Conservation (phyloP, 2,113 vertebrate species). For the Deroptyus accipitrinus region DNA sequence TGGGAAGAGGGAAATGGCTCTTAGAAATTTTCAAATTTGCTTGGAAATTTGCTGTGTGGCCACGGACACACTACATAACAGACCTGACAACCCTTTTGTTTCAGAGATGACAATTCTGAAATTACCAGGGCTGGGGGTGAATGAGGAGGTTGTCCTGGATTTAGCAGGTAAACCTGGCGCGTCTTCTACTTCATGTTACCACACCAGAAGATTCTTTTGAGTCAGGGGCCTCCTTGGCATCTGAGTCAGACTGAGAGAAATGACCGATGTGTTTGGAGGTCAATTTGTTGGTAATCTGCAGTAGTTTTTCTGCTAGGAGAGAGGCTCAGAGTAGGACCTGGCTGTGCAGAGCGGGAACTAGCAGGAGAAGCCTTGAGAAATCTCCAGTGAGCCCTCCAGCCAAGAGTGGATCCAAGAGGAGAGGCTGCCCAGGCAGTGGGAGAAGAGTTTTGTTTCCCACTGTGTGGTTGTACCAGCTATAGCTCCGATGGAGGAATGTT, state of each 20-base stretch:
- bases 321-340: not conserved
- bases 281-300: not conserved
- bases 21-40: not conserved
- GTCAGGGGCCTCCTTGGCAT: not conserved
- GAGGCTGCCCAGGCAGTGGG: not conserved
- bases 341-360: not conserved
- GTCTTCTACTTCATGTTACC: not conserved
- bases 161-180: not conserved
- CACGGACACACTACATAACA: not conserved
- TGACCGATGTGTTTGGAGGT: accelerated
- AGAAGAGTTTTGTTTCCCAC: not conserved
- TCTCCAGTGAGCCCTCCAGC: not conserved
- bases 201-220: not conserved
- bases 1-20: not conserved
- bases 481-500: accelerated
- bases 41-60: not conserved
- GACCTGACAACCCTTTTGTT: accelerated
- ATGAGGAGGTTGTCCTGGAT: not conserved
- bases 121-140: accelerated
- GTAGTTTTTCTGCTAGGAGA: not conserved
- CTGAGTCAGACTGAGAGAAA: not conserved
- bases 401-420: not conserved
- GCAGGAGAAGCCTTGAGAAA: not conserved
- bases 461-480: accelerated
- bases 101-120: not conserved